Conservation (phyloP, 2,888 invertebrate genomes). For the Drosophila helvetica region DNA sequence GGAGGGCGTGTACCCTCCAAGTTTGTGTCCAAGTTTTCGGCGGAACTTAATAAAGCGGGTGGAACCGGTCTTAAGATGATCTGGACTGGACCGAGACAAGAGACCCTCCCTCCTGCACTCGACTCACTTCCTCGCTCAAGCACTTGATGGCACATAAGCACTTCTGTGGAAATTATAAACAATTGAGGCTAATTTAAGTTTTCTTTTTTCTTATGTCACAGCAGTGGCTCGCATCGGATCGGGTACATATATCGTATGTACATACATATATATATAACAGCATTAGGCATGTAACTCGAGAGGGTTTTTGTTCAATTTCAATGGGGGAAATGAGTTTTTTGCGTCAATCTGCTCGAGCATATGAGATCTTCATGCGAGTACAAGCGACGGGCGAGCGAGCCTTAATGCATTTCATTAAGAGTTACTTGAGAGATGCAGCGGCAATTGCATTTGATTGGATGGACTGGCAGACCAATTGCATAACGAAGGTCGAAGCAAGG, state of each 20-base stretch:
- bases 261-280: conserved; percentile 47
- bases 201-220: conserved; percentile 30
- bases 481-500: conserved; percentile 35
- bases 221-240: conserved; percentile 3
- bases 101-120: conserved; percentile 27
- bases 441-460: conserved; percentile 27
- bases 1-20: conserved; percentile 13
- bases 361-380: conserved; percentile 11
- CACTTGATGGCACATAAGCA: conserved; percentile 53
- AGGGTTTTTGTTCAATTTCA: conserved; percentile 17
- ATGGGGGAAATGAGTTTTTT: conserved; percentile 47
- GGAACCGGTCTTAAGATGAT: conserved; percentile 32
- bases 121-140: conserved; percentile 66
- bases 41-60: conserved; percentile 61
- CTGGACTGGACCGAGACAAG: conserved; percentile 8
- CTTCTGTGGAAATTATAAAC: conserved; percentile 66
- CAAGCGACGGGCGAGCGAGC: conserved; percentile 5
- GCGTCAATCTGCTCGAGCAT: conserved; percentile 18
- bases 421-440: conserved; percentile 38
- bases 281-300: conserved; percentile 67
- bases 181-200: conserved; percentile 80
- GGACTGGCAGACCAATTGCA: conserved; percentile 21
- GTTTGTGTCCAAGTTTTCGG: conserved; percentile 19
- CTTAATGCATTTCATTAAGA: conserved; percentile 71
- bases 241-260: conserved; percentile 13